Percentiles rank a stretch among this genome's conserved stretches.
phyloP scores from a whole-genome alignment of 2,797 vertebrate genomes.

The Sebastes glaucus region DNA sequence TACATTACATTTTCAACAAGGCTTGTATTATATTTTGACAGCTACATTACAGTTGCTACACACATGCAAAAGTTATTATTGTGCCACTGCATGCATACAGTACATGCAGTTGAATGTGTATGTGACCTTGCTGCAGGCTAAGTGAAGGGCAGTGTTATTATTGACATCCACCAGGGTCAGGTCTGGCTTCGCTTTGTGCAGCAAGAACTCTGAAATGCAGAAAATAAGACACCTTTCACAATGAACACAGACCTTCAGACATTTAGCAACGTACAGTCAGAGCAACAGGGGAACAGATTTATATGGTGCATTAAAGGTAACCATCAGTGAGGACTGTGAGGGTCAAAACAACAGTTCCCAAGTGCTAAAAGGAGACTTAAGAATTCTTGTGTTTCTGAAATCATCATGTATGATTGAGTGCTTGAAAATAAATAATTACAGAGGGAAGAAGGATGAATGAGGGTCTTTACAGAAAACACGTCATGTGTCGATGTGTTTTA shows the following conservation, averaged over 20 bases:
- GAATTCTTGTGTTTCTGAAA: background rate
- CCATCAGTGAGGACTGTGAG: background rate
- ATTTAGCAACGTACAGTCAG: background rate
- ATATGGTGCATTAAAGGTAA: background rate
- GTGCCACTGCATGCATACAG: constrained; percentile 20
- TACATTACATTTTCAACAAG: background rate
- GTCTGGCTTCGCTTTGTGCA: constrained; percentile 91
- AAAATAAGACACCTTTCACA: constrained; percentile 40
- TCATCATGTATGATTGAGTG: background rate
- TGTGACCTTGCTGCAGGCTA: constrained; percentile 96
- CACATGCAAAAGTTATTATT: constrained; percentile 18
- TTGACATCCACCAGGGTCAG: constrained; percentile 92
- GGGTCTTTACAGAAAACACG: background rate
- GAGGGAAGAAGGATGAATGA: background rate
- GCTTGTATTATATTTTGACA: background rate
- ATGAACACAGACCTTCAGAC: constrained; percentile 34
- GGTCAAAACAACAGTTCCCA: background rate
- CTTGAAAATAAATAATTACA: background rate
- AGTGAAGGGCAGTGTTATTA: constrained; percentile 97
- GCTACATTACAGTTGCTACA: background rate
- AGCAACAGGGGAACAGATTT: background rate
- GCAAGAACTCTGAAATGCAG: constrained; percentile 84
- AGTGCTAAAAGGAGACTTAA: background rate
- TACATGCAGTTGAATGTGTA: constrained; percentile 15
- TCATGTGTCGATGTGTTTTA: background rate